A percentile compares a stretch with the other conserved stretches of the same genome.
phyloP scores from a whole-genome alignment of 2,888 invertebrate genomes.

The Zhengitettix transpicula region DNA sequence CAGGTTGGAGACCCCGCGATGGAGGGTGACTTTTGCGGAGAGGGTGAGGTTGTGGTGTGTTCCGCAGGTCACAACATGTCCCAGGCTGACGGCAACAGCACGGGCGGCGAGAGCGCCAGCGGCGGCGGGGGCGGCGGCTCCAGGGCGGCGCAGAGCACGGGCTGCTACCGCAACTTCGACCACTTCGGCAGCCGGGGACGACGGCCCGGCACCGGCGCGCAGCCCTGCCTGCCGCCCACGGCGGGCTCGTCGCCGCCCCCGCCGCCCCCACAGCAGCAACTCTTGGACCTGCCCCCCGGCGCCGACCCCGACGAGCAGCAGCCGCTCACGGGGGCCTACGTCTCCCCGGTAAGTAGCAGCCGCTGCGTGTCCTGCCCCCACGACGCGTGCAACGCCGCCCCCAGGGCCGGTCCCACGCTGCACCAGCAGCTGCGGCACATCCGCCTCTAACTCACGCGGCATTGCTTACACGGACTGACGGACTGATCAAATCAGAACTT shows the following conservation, averaged over 20 bases:
- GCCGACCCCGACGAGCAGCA: constrained; percentile 7
- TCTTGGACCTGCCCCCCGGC: constrained; percentile 12
- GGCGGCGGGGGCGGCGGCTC: constrained; percentile 24
- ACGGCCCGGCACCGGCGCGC: constrained; percentile 16
- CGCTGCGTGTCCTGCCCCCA: neutral
- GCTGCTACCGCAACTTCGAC: constrained; percentile 9
- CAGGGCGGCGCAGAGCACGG: constrained; percentile 2
- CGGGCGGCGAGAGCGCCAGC: constrained; percentile 45
- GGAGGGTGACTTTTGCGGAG: neutral
- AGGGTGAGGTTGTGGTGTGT: constrained; percentile 16
- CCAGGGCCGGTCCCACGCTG: neutral
- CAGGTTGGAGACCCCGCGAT: neutral
- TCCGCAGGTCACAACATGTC: constrained; percentile 77
- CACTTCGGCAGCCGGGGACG: constrained; percentile 22
- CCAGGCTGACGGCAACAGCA: constrained; percentile 73
- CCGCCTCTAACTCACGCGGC: neutral
- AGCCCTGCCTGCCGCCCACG: constrained; percentile 9
- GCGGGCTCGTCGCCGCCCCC: constrained; percentile 15
- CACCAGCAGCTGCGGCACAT: neutral
- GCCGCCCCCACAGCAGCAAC: constrained; percentile 15
- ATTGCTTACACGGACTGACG: too few relatives aligned
- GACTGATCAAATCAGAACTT: too few relatives aligned
- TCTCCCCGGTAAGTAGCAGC: constrained; percentile 21
- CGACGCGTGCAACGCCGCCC: neutral
- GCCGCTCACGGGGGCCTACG: constrained; percentile 9